A percentile compares a stretch with the other conserved stretches of the same genome.
phyloP scores from a whole-genome alignment of 2,888 invertebrate species.

The Chaetogeoica ovagalla region DNA sequence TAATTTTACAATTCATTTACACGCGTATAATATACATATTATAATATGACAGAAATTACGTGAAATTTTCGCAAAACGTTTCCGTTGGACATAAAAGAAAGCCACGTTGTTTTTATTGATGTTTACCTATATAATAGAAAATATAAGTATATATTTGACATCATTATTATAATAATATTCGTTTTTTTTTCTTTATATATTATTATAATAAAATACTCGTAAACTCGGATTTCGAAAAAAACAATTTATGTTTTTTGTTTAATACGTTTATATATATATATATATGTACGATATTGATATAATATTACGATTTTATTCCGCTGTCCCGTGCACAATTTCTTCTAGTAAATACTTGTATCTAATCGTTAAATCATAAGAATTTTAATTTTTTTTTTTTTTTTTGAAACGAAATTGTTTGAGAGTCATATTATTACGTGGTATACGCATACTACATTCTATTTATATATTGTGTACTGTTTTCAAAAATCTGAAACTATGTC shows the following conservation, averaged over 20 bases:
- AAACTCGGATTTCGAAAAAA: no score
- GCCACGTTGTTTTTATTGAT: neutral
- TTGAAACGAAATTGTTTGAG: conserved; percentile 3
- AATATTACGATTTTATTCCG: neutral
- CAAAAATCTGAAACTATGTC: neutral
- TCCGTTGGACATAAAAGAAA: neutral
- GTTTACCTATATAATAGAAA: no score
- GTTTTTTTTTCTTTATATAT: neutral
- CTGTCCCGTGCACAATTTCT: no score
- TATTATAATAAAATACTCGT: neutral
- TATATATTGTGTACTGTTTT: neutral
- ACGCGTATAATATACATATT: no score
- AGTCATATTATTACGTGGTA: neutral
- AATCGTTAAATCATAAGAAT: conserved; percentile 1
- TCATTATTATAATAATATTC: neutral
- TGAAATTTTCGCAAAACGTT: no score
- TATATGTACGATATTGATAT: no score
- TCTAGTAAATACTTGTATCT: neutral
- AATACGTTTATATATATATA: no score
- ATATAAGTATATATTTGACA: no score
- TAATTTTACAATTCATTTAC: no score
- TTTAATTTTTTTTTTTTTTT: neutral
- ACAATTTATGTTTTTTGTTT: no score
- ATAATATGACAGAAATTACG: no score
- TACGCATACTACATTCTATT: neutral